Evolutionary conservation across 2,888 invertebrate species (phyloP), one percentile per base, ranked within the genome.

Genomic region (Syrphus vitripennis): DNA sequence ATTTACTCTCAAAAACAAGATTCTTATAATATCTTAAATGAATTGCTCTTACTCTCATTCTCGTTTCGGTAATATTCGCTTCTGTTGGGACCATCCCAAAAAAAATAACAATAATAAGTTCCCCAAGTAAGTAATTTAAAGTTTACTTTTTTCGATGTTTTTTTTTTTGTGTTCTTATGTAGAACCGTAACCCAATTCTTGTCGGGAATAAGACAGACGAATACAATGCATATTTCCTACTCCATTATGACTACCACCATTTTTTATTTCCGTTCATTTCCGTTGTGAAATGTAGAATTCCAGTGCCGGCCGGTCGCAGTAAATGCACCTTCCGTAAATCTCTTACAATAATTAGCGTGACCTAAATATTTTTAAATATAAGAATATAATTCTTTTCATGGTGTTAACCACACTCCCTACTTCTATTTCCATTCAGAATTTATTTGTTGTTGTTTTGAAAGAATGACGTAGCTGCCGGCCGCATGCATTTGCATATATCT

Each of bases 311-410:
- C 65, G 45, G 63, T 81, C 59, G 12, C 65, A 65, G 48, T 69
- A 65, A 29, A 76, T 81, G 76, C 81, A 81, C 81, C 79, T 84
- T 71, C 59, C 72, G 76, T 76, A 76, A 72, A 81, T 81, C 59
- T 45, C 76, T 81, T 72, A 72, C 84, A 81, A n/a, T n/a, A n/a
- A 83, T 86, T 72, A 63, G 77, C 55, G 31, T 86, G 84, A 77
- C 81, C 84, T 69, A 76, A 59, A 74, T 77, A 55, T 65, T n/a
- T n/a, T n/a, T n/a, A n/a, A 24, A 70, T 34, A 19, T 31, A 31
- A 34, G 37, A 69, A 69, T 61, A 50, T 50, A 42, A 65, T 57
- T 72, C 71, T 55, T 31, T 69, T 48, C 72, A 72, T 59, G 37
- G 75, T 84, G 80, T 84, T 72, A 84, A 72, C 76, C 59, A 65